Evolutionary conservation across 2,797 vertebrate species (phyloP).

Genomic region (Danio albolineatus): DNA sequence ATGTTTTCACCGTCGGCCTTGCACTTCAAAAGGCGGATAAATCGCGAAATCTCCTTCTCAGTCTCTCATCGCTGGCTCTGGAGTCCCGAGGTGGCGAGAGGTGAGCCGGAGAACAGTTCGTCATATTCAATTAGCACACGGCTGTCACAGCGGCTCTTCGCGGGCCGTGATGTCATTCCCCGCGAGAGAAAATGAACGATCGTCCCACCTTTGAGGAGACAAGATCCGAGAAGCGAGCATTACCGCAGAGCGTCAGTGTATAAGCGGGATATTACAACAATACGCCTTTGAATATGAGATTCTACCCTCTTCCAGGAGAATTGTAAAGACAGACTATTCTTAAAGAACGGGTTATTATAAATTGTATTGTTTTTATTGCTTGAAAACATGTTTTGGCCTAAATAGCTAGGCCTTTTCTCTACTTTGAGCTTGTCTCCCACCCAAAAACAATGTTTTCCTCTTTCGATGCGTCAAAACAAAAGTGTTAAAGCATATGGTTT

Average conservation of each 20-base stretch:
- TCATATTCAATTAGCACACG: constrained; percentile 84
- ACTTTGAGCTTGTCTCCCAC: background rate
- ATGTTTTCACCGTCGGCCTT: constrained; percentile 57
- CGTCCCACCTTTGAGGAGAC: constrained; percentile 22
- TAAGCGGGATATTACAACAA: background rate
- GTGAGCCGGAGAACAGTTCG: constrained; percentile 77
- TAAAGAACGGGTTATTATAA: background rate
- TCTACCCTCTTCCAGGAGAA: background rate
- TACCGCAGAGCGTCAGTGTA: background rate
- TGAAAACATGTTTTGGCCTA: background rate
- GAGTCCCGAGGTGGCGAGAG: constrained; percentile 70
- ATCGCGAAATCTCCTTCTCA: constrained; percentile 38
- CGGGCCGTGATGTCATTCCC: constrained; percentile 60
- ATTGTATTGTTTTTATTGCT: background rate
- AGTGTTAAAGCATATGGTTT: too few relatives aligned
- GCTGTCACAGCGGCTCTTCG: constrained; percentile 72
- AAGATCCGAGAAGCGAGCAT: constrained; percentile 2
- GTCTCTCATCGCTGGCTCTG: constrained; percentile 71
- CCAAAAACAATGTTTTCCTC: background rate
- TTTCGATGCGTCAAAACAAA: too few relatives aligned
- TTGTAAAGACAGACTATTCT: background rate
- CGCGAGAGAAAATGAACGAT: constrained; percentile 34
- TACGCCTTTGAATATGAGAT: background rate
- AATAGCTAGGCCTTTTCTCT: background rate
- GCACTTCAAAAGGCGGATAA: constrained; percentile 58